Evolutionary conservation across 2,888 invertebrate genomes (phyloP).

Genomic region (Meteorus colon): DNA sequence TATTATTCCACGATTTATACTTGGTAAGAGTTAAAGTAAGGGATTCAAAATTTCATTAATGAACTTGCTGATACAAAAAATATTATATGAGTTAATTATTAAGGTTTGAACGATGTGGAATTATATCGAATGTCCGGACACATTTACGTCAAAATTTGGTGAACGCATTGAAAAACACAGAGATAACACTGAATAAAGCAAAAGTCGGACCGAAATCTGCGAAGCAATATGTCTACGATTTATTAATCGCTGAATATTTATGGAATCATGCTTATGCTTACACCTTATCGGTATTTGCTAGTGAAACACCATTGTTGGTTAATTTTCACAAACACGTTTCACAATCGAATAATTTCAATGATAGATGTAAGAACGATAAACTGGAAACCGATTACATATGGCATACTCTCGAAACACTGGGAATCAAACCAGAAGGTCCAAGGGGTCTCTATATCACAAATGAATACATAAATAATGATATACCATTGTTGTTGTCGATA

Average conservation of each 20-base stretch:
- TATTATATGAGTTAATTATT: slow-evolving; percentile 26
- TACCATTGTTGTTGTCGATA: slow-evolving; percentile 66
- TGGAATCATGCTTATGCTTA: slow-evolving; percentile 69
- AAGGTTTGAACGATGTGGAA: slow-evolving; percentile 70
- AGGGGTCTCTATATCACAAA: slow-evolving; percentile 63
- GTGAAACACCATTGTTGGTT: slow-evolving; percentile 68
- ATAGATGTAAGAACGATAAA: slow-evolving; percentile 54
- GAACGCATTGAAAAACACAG: slow-evolving; percentile 66
- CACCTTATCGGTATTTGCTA: slow-evolving; percentile 69
- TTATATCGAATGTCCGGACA: slow-evolving; percentile 69
- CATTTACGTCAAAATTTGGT: slow-evolving; percentile 69
- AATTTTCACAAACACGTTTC: slow-evolving; percentile 62
- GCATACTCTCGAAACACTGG: slow-evolving; percentile 67
- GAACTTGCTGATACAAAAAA: neutral
- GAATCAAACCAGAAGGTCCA: slow-evolving; percentile 61
- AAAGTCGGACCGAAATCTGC: slow-evolving; percentile 61
- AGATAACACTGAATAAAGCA: slow-evolving; percentile 58
- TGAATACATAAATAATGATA: slow-evolving; percentile 61
- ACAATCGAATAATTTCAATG: slow-evolving; percentile 40
- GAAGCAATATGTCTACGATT: slow-evolving; percentile 69
- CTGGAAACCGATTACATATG: slow-evolving; percentile 66
- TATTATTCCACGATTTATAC: slow-evolving; percentile 66
- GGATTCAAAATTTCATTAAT: slow-evolving; percentile 17
- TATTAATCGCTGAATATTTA: slow-evolving; percentile 69
- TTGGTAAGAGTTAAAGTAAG: slow-evolving; percentile 58